These are phyloP conservation scores for Hapalemur alaotrensis DNA, from an alignment of 2,797 vertebrate species.

Conservation along the genomic window DNA sequence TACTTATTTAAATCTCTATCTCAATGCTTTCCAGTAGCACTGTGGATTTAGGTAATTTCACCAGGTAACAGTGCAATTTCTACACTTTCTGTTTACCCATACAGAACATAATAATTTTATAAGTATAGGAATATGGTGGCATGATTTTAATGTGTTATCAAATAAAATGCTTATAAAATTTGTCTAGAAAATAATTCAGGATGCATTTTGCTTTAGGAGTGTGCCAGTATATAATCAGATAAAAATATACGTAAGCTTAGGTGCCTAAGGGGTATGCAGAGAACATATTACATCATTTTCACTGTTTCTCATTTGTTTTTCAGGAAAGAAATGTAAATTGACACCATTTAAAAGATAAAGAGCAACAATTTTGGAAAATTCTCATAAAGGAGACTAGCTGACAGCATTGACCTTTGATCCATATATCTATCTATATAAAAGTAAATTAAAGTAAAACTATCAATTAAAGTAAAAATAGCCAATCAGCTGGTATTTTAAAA, in stretches of 20 bases:
- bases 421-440: background rate
- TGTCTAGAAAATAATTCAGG: background rate
- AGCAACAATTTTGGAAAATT: background rate
- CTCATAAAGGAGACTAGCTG: background rate
- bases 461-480: background rate
- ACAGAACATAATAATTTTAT: background rate
- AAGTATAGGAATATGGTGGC: background rate
- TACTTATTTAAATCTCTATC: background rate
- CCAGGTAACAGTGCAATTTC: background rate
- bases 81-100: background rate
- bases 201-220: background rate
- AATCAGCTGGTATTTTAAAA: background rate
- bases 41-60: background rate
- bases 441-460: too few species aligned
- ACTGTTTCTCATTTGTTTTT: background rate
- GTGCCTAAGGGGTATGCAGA: background rate
- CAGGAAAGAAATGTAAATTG: background rate
- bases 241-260: background rate
- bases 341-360: background rate
- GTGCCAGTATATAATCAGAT: background rate
- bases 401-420: background rate
- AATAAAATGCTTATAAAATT: background rate
- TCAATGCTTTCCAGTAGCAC: background rate
- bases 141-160: slow-evolving; percentile 21
- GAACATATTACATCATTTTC: background rate